A percentile compares a stretch with the other conserved stretches of the same genome.
These are phyloP conservation scores for Coenobita brevimanus DNA, from an alignment of 1,140 invertebrate genomes.

Conservation along the genomic window DNA sequence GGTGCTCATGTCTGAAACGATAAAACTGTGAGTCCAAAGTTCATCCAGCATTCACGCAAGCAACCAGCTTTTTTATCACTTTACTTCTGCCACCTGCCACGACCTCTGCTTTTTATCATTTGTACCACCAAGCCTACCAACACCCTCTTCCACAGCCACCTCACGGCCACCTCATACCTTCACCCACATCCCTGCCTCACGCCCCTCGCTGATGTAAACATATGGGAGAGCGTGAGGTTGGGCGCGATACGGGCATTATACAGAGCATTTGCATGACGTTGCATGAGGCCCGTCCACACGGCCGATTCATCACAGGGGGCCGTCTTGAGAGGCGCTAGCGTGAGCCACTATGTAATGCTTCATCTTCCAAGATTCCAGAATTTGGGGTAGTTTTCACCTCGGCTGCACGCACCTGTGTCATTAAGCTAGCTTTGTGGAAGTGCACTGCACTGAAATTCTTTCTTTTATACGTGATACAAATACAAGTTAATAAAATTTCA, in stretches of 20 bases:
- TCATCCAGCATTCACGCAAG: too few species aligned
- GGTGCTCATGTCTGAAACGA: too few species aligned
- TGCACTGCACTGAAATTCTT: too few species aligned
- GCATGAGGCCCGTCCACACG: neutral
- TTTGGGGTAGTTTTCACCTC: neutral
- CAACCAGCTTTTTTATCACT: too few species aligned
- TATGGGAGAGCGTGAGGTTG: slow-evolving; percentile 22
- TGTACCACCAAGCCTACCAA: neutral
- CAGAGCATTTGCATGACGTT: slow-evolving; percentile 36
- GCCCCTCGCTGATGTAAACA: neutral
- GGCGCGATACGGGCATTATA: slow-evolving; percentile 29
- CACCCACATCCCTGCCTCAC: neutral
- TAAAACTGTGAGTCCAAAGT: too few species aligned
- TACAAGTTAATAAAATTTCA: too few species aligned
- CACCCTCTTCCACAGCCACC: neutral
- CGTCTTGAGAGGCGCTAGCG: neutral
- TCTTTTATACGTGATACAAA: too few species aligned
- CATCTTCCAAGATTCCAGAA: neutral
- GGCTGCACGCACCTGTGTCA: neutral
- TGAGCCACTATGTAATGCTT: neutral
- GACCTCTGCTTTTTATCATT: neutral
- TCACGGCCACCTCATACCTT: neutral
- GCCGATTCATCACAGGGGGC: slow-evolving; percentile 19
- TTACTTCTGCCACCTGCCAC: neutral
- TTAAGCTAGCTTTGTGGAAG: too few species aligned